phyloP scores from a whole-genome alignment of 2,797 vertebrate species.

The Pangasius krempfi region DNA sequence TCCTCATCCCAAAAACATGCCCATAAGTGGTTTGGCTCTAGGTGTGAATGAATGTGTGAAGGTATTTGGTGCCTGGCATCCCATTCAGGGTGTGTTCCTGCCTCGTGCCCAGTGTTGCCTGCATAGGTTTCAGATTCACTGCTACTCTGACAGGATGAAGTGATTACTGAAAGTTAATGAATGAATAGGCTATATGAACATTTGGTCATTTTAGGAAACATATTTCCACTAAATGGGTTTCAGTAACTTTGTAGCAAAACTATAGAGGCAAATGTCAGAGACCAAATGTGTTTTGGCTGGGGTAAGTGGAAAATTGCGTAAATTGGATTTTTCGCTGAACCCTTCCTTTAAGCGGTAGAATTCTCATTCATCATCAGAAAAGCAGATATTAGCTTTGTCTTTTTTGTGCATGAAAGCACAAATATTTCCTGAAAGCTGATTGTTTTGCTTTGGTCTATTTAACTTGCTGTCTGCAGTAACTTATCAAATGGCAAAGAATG shows the following conservation, averaged over 20 bases:
- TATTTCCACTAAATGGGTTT: background rate
- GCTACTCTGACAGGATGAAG: background rate
- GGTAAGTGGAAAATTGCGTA: slow-evolving; percentile 22
- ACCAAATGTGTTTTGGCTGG: slow-evolving; percentile 26
- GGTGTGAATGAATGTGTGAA: background rate
- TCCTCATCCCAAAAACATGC: background rate
- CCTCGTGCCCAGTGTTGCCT: background rate
- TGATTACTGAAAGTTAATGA: background rate
- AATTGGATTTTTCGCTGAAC: slow-evolving; percentile 1
- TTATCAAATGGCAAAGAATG: background rate
- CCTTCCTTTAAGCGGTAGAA: background rate
- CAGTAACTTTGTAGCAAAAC: background rate
- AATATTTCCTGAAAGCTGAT: slow-evolving; percentile 17
- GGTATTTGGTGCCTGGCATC: background rate
- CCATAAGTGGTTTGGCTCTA: background rate
- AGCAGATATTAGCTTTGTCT: slow-evolving; percentile 4
- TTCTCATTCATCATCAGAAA: background rate
- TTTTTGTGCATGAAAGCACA: slow-evolving; percentile 14
- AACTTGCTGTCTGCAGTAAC: slow-evolving; percentile 3
- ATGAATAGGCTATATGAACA: background rate
- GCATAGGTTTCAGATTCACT: background rate
- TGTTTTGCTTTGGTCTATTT: slow-evolving; percentile 13
- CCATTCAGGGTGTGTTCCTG: background rate
- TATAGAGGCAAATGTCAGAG: background rate
- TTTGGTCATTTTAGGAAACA: background rate